phyloP scores from a whole-genome alignment of 2,888 invertebrate species.

The Tillus elongatus region DNA sequence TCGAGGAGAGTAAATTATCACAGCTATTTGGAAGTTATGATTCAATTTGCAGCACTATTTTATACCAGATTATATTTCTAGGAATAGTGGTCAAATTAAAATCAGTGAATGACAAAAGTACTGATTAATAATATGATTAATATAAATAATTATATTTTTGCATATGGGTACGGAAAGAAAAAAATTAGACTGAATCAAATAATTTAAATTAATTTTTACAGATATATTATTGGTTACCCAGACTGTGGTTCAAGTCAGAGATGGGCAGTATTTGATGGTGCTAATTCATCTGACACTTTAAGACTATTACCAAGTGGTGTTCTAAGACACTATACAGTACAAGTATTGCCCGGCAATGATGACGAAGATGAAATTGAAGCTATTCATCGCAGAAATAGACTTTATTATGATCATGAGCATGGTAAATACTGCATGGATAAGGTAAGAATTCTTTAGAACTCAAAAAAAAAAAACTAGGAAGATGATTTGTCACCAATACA shows the following conservation, averaged over 20 bases:
- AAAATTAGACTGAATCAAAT: no score
- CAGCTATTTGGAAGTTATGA: no score
- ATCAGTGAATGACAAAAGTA: no score
- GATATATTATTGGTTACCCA: slow-evolving; percentile 56
- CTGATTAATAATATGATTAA: no score
- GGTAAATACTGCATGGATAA: slow-evolving; percentile 77
- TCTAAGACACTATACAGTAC: slow-evolving; percentile 63
- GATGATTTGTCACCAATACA: no score
- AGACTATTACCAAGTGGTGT: slow-evolving; percentile 60
- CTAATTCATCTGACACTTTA: slow-evolving; percentile 52
- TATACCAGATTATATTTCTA: no score
- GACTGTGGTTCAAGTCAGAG: slow-evolving; percentile 62
- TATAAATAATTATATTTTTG: no score
- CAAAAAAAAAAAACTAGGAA: no score
- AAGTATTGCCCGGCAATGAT: slow-evolving; percentile 40
- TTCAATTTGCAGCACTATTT: no score
- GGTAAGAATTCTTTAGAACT: slow-evolving; percentile 47
- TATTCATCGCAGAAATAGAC: slow-evolving; percentile 42
- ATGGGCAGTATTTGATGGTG: slow-evolving; percentile 58
- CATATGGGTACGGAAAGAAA: no score
- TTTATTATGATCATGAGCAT: slow-evolving; percentile 61
- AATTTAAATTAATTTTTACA: slow-evolving; percentile 34
- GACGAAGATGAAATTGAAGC: slow-evolving; percentile 38
- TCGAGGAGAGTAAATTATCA: no score
- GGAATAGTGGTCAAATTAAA: no score